Evolutionary conservation across 2,113 vertebrate genomes (phyloP).

Genomic region (Platycercus adscitus): DNA sequence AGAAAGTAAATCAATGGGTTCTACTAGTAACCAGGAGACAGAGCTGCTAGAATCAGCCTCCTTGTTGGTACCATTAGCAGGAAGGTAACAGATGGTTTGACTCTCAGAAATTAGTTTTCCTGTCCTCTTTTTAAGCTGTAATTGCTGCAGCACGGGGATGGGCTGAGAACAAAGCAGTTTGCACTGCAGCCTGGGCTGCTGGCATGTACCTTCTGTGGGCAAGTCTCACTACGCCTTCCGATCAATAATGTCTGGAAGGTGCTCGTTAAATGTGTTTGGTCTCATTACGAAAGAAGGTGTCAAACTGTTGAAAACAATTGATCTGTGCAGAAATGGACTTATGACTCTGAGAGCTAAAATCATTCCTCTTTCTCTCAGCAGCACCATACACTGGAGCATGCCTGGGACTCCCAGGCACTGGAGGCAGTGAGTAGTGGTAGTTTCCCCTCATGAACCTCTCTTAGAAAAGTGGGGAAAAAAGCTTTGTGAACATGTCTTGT

Average conservation of each 20-base stretch:
- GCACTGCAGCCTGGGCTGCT: not conserved
- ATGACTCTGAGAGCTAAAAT: not conserved
- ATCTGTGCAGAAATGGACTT: not conserved
- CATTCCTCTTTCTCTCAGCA: not conserved
- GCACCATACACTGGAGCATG: not conserved
- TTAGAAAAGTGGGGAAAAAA: not conserved
- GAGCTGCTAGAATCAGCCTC: not conserved
- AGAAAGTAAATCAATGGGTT: not conserved
- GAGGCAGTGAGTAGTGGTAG: not conserved
- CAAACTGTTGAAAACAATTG: not conserved
- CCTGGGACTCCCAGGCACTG: not conserved
- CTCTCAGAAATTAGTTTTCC: not conserved
- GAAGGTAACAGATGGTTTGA: not conserved
- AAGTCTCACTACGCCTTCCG: fast-evolving
- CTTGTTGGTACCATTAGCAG: fast-evolving
- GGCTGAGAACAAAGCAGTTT: not conserved
- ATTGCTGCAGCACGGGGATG: not conserved
- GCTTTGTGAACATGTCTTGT: not conserved
- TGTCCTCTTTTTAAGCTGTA: fast-evolving
- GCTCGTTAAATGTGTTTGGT: not conserved
- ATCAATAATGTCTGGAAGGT: fast-evolving
- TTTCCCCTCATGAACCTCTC: not conserved
- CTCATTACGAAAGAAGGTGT: not conserved
- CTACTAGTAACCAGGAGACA: not conserved
- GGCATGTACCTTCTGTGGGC: fast-evolving